These are phyloP conservation scores for Periparus ater DNA, from an alignment of 2,797 vertebrate genomes.

Conservation along the genomic window DNA sequence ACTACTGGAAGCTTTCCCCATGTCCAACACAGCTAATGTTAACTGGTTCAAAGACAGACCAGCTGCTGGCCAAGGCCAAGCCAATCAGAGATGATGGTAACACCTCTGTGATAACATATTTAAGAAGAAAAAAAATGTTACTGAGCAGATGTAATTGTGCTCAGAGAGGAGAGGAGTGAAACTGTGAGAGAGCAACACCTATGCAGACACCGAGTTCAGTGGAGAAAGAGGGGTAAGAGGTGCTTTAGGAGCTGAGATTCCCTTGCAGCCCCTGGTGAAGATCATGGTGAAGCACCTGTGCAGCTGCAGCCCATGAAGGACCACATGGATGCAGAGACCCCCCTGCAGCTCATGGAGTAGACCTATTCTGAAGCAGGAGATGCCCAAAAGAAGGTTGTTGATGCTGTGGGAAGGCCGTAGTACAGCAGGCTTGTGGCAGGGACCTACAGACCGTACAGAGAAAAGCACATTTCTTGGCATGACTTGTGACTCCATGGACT, in stretches of 20 bases:
- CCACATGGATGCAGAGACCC: neutral
- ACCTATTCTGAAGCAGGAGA: neutral
- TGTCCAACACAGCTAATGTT: neutral
- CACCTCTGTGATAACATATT: neutral
- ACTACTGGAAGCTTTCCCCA: neutral
- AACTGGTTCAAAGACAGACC: fast-evolving
- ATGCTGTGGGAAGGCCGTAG: neutral
- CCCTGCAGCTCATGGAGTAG: neutral
- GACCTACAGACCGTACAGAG: neutral
- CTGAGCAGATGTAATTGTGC: neutral
- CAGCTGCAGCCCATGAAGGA: neutral
- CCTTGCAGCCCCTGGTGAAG: neutral
- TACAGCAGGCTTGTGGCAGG: neutral
- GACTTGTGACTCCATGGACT: neutral
- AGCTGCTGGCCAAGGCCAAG: neutral
- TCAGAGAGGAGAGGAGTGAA: neutral
- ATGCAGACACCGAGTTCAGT: neutral
- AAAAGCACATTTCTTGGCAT: neutral
- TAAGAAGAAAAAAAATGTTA: neutral
- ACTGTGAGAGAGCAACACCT: neutral
- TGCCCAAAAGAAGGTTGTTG: neutral
- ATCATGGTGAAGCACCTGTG: neutral
- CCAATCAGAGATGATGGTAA: neutral
- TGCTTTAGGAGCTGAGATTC: neutral
- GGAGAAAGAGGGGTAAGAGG: neutral